Base-by-base conservation (phyloP, 2,888 invertebrate genomes). In the Lydus trimaculatus region DNA sequence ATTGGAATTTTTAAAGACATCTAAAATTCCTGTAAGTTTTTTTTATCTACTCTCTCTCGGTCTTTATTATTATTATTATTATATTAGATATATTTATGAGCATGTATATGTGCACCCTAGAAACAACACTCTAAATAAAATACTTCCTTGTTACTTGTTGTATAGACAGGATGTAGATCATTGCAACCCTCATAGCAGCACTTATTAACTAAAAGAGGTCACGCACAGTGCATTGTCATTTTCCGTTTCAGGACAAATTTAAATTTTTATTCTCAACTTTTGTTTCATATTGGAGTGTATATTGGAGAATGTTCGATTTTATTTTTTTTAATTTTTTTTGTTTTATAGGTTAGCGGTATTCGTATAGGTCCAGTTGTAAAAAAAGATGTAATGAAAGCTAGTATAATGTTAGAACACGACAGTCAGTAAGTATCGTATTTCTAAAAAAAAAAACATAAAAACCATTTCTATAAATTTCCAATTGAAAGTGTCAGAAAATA, bases 391-490 rank as follows among this genome's bases (percentile, higher is more conserved):
- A 99, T 99, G 96, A 98, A 97, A 84, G 98, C 99, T 23, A 98
- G 99, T n/a, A 96, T 95, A 75, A 99, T 99, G 99, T 87, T 99
- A 88, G 99, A 99, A 84, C 98, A 98, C 86, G 98, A 99, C 82
- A 91, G 94, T 69, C 95, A 96, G 91, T 97, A 85, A 91, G 92
- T 91, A 52, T 52, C 9, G 3, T 23, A 23, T 52, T 52, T 52
- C 23, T 13, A n/a, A 6, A 8, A 2, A 13, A n/a, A 43, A 17
- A 13, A n/a, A n/a, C n/a, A n/a, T n/a, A n/a, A n/a, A n/a, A n/a
- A n/a, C n/a, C n/a, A n/a, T n/a, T n/a, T 43, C 43, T n/a, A n/a
- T 43, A 43, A 43, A 43, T 43, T 43, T 17, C 17, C 43, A 17
- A 43, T 43, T 43, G 43, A 43, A 43, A 23, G 4, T 52, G 52